Conservation (phyloP, 2,797 vertebrate species). For the Triplophysa yarkandensis region DNA sequence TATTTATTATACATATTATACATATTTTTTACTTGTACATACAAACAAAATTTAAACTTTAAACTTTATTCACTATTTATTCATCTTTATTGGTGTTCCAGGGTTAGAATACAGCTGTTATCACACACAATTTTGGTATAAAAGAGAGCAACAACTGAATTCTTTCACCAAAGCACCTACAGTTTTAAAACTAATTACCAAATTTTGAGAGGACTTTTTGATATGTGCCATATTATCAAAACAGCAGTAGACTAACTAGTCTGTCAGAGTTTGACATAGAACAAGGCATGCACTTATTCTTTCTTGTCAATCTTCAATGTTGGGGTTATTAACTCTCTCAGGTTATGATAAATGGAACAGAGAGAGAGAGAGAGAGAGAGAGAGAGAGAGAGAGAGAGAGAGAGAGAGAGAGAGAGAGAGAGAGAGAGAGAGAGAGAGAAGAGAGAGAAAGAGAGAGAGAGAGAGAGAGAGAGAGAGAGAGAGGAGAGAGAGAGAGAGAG, state of each 20-base stretch:
- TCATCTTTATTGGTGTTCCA: no score
- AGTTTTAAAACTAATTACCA: background rate
- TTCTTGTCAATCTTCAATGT: background rate
- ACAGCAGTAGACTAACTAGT: slow-evolving; percentile 7
- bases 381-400: background rate
- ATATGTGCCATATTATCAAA: background rate
- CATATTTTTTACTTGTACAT: no score
- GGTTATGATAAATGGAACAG: background rate
- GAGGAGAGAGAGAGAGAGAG: no score
- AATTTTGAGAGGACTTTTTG: background rate
- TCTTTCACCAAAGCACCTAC: background rate
- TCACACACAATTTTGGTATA: background rate
- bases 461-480: no score
- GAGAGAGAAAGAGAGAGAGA: background rate
- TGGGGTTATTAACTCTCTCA: background rate
- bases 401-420: background rate
- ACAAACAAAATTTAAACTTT: no score
- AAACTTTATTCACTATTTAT: no score
- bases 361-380: background rate
- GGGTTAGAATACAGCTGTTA: background rate
- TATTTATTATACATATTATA: no score
- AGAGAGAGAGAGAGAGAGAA: no score
- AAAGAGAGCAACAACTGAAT: background rate
- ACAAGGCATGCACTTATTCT: background rate
- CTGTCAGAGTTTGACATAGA: background rate